Evolutionary conservation across 2,888 invertebrate species (phyloP), one percentile per base, ranked within the genome.

Genomic region (Luperina testacea): DNA sequence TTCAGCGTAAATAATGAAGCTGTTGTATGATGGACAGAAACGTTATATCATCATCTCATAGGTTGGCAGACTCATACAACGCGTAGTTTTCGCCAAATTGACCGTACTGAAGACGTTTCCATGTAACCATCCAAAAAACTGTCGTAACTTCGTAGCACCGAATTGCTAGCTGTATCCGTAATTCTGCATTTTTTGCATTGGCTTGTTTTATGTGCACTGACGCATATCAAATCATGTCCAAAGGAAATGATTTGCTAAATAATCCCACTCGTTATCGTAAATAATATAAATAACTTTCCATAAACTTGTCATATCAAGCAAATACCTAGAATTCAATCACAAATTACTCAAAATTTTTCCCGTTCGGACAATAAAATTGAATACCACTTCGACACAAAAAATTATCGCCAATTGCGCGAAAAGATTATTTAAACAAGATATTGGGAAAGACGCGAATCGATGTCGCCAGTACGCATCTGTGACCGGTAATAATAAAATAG

Each of bases 401-500:
- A 72, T 13, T 6, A 17, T 73, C 69, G 75, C 74, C n/a, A 67
- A 75, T 81, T 80, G 71, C 67, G 48, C 17, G 68, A 65, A 87
- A 80, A 75, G 20, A 75, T 79, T 64, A 72, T 80, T 84, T 51
- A 68, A 59, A 75, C 70, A 32, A 73, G 53, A 27, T 72, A 71
- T 88, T 88, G 77, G 38, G 88, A 67, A 87, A 87, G 27, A 74
- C 48, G 42, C 64, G 72, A 78, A 59, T 64, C 78, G 84, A 88
- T 87, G 87, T 88, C 87, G 75, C 78, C 85, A 84, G 83, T 85
- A 87, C 83, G 70, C 87, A 87, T 88, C 83, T 87, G 73, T 82
- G 81, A 72, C 80, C 67, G 78, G 59, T 59, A 80, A 88, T 81
- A 86, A 86, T 88, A 80, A 81, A 84, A 82, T 88, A 86, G 85